Conservation (phyloP, 2,797 vertebrate genomes). For the Poliocrania exsul region DNA sequence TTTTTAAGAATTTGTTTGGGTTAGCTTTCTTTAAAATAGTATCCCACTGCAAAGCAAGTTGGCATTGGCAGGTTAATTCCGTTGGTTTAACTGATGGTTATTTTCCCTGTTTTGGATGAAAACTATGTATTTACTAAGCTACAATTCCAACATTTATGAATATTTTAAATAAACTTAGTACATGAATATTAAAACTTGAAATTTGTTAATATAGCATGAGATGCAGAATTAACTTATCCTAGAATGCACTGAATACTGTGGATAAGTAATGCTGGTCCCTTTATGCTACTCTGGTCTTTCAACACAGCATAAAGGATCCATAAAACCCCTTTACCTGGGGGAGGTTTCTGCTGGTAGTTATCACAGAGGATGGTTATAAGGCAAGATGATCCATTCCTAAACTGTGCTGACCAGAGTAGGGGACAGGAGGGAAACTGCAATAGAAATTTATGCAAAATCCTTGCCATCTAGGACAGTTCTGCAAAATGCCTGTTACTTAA, state of each 20-base stretch:
- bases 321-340: not conserved
- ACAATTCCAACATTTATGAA: not conserved
- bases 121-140: not conserved
- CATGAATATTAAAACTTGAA: not conserved
- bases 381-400: not conserved
- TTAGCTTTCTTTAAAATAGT: not conserved
- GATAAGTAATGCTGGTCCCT: constrained; percentile 65
- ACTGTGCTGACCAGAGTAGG: not conserved
- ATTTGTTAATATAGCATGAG: not conserved
- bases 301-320: constrained; percentile 69
- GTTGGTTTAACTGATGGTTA: not conserved
- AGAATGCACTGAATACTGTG: constrained; percentile 34
- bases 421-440: not conserved
- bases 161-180: constrained; percentile 23
- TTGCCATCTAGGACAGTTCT: not conserved
- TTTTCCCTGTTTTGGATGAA: not conserved
- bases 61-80: not conserved
- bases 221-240: constrained; percentile 26
- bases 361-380: not conserved
- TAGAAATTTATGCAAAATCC: not conserved
- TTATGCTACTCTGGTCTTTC: constrained; percentile 69
- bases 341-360: not conserved
- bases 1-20: constrained; percentile 19
- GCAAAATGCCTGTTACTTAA: not conserved
- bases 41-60: not conserved